A percentile compares a stretch with the other conserved stretches of the same genome.
Evolutionary conservation across 2,888 invertebrate genomes (phyloP).

Genomic region (Orthosia gracilis): DNA sequence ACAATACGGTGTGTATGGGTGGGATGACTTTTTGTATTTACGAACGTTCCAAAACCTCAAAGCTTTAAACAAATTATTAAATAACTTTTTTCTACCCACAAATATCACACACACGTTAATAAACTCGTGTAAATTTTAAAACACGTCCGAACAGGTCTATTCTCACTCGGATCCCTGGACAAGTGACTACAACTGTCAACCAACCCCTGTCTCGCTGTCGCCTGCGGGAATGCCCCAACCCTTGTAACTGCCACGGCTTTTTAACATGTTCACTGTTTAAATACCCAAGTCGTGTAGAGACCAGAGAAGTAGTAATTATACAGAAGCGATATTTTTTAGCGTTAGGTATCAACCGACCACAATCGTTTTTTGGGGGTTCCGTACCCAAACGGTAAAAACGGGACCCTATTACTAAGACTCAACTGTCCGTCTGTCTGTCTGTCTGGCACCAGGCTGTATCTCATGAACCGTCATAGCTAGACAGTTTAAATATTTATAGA

Average conservation of each 20-base stretch:
- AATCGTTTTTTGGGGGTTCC: too few relatives aligned
- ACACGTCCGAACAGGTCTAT: constrained; percentile 34
- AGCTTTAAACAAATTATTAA: background rate
- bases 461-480: too few relatives aligned
- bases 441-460: too few relatives aligned
- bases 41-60: too few relatives aligned
- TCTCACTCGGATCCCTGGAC: constrained; percentile 17
- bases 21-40: too few relatives aligned
- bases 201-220: constrained; percentile 49
- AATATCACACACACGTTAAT: constrained; percentile 5
- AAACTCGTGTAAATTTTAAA: constrained; percentile 23
- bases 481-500: too few relatives aligned
- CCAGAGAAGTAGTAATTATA: constrained; percentile 17
- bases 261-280: constrained; percentile 63
- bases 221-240: constrained; percentile 51
- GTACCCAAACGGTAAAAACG: too few relatives aligned
- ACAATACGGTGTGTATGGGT: too few relatives aligned
- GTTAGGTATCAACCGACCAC: too few relatives aligned
- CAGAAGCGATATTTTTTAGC: constrained; percentile 9
- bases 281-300: constrained; percentile 18
- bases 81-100: background rate
- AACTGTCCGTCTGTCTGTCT: too few relatives aligned
- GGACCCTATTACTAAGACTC: too few relatives aligned
- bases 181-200: constrained; percentile 54
- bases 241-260: constrained; percentile 60